Evolutionary conservation across 2,113 vertebrate species (phyloP).

Genomic region (Callipepla squamata): DNA sequence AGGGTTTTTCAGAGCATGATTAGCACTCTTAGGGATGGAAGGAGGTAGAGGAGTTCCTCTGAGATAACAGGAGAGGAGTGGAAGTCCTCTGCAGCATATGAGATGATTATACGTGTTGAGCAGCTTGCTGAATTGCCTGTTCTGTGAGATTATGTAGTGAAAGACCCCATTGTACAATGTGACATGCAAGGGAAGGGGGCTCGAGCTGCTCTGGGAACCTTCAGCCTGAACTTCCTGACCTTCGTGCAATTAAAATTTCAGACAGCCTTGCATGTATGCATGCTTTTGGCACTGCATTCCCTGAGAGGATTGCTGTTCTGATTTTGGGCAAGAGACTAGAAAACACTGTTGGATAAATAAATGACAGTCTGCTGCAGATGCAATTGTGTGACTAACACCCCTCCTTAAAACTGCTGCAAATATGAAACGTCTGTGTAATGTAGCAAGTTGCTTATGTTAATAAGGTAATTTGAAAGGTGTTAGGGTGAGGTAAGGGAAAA

Average conservation of each 20-base stretch:
- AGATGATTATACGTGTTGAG: neutral
- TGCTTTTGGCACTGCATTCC: constrained; percentile 15
- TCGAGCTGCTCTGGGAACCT: neutral
- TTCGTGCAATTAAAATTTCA: constrained; percentile 57
- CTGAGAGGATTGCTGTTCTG: neutral
- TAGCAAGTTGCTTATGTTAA: neutral
- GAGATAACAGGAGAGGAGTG: neutral
- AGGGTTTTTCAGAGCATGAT: neutral
- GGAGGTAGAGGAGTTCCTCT: neutral
- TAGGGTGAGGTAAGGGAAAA: constrained; percentile 56
- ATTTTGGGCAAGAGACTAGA: constrained; percentile 30
- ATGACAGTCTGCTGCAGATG: constrained; percentile 29
- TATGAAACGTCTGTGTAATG: neutral
- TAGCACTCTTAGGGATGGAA: neutral
- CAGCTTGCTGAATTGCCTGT: neutral
- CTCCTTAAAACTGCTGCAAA: neutral
- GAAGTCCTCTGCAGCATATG: neutral
- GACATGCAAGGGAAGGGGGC: neutral
- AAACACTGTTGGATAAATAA: constrained; percentile 47
- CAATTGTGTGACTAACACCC: constrained; percentile 17
- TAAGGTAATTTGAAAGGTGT: constrained; percentile 51
- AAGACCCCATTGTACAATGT: neutral
- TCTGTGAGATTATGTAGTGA: neutral
- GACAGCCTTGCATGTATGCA: neutral
- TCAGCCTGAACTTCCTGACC: constrained; percentile 15